Evolutionary conservation across 2,888 invertebrate genomes (phyloP), one percentile per base, ranked within the genome.

Genomic region (Leptopilina myrica): DNA sequence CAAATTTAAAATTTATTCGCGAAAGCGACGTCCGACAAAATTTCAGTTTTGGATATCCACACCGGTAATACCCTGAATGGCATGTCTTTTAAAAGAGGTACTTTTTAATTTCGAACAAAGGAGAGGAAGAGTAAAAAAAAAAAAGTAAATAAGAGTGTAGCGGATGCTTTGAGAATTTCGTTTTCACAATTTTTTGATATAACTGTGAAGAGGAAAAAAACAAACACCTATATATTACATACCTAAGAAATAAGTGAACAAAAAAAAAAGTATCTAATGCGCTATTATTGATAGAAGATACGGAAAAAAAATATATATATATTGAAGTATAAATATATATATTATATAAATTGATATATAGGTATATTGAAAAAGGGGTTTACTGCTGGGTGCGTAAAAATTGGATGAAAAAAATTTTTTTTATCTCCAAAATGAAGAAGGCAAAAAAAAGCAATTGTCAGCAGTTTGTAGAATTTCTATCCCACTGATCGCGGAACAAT

Each of bases 41-140:
- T 89, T 90, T 89, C 89, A 87, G 87, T 91, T 91, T 91, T 86
- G 90, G 91, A 91, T 88, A 90, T 88, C 87, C 90, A 91, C 89
- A 90, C 90, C 91, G 95, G 95, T 95, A 93, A 93, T 94, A 95
- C 95, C 95, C 95, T 95, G 94, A 95, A 94, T 94, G 95, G 95
- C 95, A 95, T 91, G 89, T 92, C 84, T 86, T 82, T 83, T 83
- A 80, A 84, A 81, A 81, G 86, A 88, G 81, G 86, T 83, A 84
- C 87, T 86, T 87, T 49, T 82, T 81, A 77, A 84, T 87, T 88
- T 86, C 85, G 80, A 83, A 78, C 77, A 83, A 83, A 81, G 79
- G 79, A 77, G 82, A 83, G 80, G 79, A 80, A 84, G 76, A 85
- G 81, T 82, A 84, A 84, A 82, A 82, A 83, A n/a, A n/a, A 84